Evolutionary conservation across 2,888 invertebrate species (phyloP), one percentile per base, ranked within the genome.

Genomic region (Thysanoteuthis rhombus): DNA sequence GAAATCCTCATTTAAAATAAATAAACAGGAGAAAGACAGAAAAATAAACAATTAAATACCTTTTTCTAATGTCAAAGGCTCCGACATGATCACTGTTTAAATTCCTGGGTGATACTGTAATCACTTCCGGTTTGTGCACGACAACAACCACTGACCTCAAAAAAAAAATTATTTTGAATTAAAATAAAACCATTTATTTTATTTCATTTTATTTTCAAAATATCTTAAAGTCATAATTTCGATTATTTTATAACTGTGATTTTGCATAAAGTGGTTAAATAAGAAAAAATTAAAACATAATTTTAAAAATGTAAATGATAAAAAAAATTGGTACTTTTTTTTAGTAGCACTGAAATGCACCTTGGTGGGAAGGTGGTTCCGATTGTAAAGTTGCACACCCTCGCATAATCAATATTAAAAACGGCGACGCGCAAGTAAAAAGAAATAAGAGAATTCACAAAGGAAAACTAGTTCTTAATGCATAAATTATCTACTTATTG

Each of bases 51-150:
- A 75, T n/a, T n/a, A 75, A 75, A 75, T 75, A 75, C 75, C 75
- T 75, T 75, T 75, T n/a, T 75, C 75, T 75, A 75, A 75, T 75
- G 75, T 75, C 75, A 75, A 75, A 75, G 75, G 75, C 75, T 75
- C 75, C 75, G 75, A 75, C 75, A 75, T 75, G 75, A 75, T 75
- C n/a, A n/a, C n/a, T n/a, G n/a, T 75, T n/a, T 75, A 75, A 75
- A 75, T n/a, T 75, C 75, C 75, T 75, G 16, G n/a, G n/a, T 12
- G 75, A 75, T 75, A 75, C 75, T 75, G n/a, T 75, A n/a, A 75
- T 75, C n/a, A 75, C 75, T 75, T 75, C 75, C 75, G 75, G n/a
- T 75, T 75, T 16, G n/a, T n/a, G 25, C 22, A 25, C 52, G n/a
- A 52, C 52, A 25, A 36, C 19, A 75, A 75, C 75, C 75, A 75